Conservation (phyloP, 2,113 vertebrate genomes). For the Toxotes jaculatrix region DNA sequence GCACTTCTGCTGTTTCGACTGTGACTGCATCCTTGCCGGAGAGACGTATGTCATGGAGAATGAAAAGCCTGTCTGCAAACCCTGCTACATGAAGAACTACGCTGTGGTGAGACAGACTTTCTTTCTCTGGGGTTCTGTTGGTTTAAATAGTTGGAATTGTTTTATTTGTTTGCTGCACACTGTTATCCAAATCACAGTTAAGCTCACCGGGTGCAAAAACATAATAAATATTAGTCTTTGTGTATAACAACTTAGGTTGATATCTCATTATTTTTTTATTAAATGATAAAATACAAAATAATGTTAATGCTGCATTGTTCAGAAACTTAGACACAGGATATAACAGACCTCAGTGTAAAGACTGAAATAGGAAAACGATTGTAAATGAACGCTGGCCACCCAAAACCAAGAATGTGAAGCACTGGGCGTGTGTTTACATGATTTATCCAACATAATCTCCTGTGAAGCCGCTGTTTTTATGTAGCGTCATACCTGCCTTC, state of each 20-base stretch:
- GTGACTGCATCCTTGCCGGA: slow-evolving; percentile 94
- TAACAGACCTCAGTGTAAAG: neutral
- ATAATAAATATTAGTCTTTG: no score
- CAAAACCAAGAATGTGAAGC: slow-evolving; percentile 46
- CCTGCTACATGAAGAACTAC: slow-evolving; percentile 95
- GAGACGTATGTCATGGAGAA: slow-evolving; percentile 95
- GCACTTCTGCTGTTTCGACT: slow-evolving; percentile 99
- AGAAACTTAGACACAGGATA: neutral
- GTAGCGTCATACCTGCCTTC: neutral
- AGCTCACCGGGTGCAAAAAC: neutral
- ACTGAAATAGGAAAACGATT: neutral
- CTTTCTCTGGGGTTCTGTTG: neutral
- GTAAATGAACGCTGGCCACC: slow-evolving; percentile 8
- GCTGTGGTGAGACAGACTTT: slow-evolving; percentile 88
- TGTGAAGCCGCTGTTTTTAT: slow-evolving; percentile 14
- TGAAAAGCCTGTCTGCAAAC: slow-evolving; percentile 93
- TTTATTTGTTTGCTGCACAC: neutral
- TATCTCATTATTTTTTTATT: no score
- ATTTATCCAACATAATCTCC: slow-evolving; percentile 20
- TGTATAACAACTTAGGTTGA: no score
- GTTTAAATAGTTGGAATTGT: neutral
- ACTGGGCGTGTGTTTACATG: slow-evolving; percentile 7
- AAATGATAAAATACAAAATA: no score
- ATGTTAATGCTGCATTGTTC: no score
- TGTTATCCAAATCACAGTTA: neutral